A percentile compares a stretch with the other conserved stretches of the same genome.
These are phyloP conservation scores for Panurus biarmicus DNA, from an alignment of 2,113 vertebrate species.

Conservation along the genomic window DNA sequence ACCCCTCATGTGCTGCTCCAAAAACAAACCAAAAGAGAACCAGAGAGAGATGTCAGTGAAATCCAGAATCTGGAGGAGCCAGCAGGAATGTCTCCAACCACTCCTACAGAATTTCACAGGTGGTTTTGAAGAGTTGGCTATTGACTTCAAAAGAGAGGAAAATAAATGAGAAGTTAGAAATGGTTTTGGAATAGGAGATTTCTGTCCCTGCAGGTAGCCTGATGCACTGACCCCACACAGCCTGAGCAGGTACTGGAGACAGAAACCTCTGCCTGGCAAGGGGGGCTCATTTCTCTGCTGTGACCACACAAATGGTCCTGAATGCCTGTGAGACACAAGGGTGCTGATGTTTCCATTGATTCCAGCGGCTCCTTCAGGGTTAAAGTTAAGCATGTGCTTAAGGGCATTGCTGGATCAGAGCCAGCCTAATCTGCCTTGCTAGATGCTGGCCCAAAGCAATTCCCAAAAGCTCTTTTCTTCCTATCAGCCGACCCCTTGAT, in stretches of 20 bases:
- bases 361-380: not conserved
- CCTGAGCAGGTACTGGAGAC: not conserved
- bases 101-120: not conserved
- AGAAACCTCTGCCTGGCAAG: not conserved
- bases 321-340: not conserved
- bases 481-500: not conserved
- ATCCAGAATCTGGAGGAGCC: not conserved
- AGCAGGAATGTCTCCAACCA: not conserved
- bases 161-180: not conserved
- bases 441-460: not conserved
- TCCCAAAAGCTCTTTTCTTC: not conserved
- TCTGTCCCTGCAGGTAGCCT: not conserved
- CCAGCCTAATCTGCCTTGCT: not conserved
- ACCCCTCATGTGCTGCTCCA: not conserved
- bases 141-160: conserved; percentile 21
- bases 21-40: not conserved
- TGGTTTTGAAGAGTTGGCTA: not conserved
- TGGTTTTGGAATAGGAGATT: not conserved
- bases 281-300: not conserved
- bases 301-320: not conserved
- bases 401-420: conserved; percentile 32
- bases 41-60: not conserved
- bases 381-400: conserved; percentile 35
- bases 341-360: not conserved
- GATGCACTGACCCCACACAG: not conserved